Percentiles rank a stretch among this genome's conserved stretches.
Evolutionary conservation across 2,113 vertebrate species (phyloP).

Genomic region (Tachysurus vachellii): DNA sequence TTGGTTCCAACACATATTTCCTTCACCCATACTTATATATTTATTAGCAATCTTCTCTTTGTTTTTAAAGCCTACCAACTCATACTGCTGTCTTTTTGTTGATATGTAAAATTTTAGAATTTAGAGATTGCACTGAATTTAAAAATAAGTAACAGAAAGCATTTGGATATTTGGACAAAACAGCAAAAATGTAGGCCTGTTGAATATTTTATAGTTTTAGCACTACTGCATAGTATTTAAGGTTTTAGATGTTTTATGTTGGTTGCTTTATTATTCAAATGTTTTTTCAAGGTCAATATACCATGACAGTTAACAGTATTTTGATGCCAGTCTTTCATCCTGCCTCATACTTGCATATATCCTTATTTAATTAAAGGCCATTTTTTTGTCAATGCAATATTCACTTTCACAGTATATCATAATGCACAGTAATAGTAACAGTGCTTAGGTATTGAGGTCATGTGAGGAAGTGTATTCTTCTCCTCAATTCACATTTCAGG

Average conservation of each 20-base stretch:
- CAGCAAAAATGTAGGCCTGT: neutral
- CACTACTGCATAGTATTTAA: neutral
- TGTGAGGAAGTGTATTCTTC: conserved; percentile 4
- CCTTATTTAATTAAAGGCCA: neutral
- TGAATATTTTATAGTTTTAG: neutral
- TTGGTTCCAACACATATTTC: neutral
- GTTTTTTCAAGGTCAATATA: neutral
- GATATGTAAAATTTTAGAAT: neutral
- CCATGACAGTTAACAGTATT: neutral
- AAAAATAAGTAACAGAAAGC: neutral
- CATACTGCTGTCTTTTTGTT: neutral
- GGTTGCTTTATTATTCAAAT: neutral
- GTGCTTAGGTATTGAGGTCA: neutral
- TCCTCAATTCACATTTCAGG: conserved; percentile 42
- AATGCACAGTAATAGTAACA: neutral
- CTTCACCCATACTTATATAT: neutral
- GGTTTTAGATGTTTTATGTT: neutral
- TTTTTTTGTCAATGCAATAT: neutral
- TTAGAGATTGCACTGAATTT: neutral
- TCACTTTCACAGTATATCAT: neutral
- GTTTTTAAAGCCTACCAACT: neutral
- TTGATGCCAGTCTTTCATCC: neutral
- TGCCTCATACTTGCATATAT: neutral
- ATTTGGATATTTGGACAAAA: neutral
- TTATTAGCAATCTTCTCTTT: neutral